Evolutionary conservation across 2,888 invertebrate species (phyloP).

Genomic region (Unio pictorum): DNA sequence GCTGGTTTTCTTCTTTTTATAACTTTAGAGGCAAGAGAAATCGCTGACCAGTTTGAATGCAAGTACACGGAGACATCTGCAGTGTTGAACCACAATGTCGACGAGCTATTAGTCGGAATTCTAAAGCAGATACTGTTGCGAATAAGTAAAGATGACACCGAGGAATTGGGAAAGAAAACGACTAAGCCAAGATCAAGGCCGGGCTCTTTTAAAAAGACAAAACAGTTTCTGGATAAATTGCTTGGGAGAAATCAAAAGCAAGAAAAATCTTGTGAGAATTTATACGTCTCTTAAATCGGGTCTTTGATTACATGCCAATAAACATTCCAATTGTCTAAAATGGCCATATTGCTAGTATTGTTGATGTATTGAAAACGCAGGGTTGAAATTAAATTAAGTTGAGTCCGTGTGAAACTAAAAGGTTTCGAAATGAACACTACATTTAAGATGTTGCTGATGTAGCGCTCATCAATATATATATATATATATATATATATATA

Average conservation of each 20-base stretch:
- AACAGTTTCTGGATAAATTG: constrained; percentile 11
- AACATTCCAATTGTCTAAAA: no score
- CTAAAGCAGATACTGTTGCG: constrained; percentile 83
- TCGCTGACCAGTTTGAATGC: constrained; percentile 77
- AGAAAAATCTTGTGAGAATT: constrained; percentile 22
- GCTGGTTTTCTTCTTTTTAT: constrained; percentile 2
- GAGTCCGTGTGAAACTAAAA: no score
- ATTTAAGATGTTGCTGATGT: no score
- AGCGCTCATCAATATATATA: no score
- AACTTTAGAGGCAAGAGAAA: constrained; percentile 46
- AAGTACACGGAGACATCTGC: constrained; percentile 97
- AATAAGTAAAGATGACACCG: constrained; percentile 76
- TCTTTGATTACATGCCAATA: no score
- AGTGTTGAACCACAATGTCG: constrained; percentile 97
- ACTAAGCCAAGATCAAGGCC: no score
- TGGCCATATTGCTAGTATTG: no score
- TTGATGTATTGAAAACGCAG: no score
- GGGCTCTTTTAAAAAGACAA: constrained; percentile 9
- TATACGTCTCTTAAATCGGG: constrained; percentile 19
- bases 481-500: no score
- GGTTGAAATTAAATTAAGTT: no score
- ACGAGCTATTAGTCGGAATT: constrained; percentile 92
- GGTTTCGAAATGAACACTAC: no score
- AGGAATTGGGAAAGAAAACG: no score
- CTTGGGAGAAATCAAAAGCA: constrained; percentile 19